A percentile compares a stretch with the other conserved stretches of the same genome.
Conservation (phyloP, 2,797 vertebrate species). For the Enteromius mattozi region DNA sequence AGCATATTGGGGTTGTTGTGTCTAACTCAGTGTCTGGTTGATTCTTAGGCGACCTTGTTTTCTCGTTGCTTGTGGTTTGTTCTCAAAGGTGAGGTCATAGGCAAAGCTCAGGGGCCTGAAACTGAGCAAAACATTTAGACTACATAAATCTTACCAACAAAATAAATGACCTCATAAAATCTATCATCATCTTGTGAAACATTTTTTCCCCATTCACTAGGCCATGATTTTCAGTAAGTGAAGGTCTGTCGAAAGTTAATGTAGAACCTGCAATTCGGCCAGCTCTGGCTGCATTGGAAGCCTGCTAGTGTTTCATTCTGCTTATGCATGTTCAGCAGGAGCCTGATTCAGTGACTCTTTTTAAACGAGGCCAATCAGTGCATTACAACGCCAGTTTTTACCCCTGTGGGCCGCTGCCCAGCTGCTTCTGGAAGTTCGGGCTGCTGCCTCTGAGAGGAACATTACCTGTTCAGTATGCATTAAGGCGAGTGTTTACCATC, state of each 20-base stretch:
- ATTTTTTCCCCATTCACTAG: slow-evolving; percentile 8
- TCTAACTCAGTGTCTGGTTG: slow-evolving; percentile 65
- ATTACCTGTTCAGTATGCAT: slow-evolving; percentile 54
- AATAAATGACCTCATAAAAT: slow-evolving; percentile 80
- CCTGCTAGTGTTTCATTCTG: slow-evolving; percentile 29
- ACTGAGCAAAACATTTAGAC: slow-evolving; percentile 69
- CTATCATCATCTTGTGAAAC: slow-evolving; percentile 65
- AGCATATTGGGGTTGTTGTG: slow-evolving; percentile 67
- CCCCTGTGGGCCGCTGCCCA: slow-evolving; percentile 9
- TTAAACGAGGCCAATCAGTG: slow-evolving; percentile 36
- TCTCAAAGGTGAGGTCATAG: slow-evolving; percentile 80
- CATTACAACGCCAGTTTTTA: background rate
- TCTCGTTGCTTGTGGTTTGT: slow-evolving; percentile 71
- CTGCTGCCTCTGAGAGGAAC: slow-evolving; percentile 12
- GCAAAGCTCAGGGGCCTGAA: slow-evolving; percentile 73
- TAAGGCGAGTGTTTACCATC: slow-evolving; percentile 56
- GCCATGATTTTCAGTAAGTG: slow-evolving; percentile 25
- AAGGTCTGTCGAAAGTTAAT: slow-evolving; percentile 22
- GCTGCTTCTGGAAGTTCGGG: slow-evolving; percentile 32
- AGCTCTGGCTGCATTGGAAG: slow-evolving; percentile 13
- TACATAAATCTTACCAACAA: slow-evolving; percentile 70
- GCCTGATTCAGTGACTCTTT: slow-evolving; percentile 27
- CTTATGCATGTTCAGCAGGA: slow-evolving; percentile 18
- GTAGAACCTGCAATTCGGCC: slow-evolving; percentile 13
- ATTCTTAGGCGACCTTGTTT: slow-evolving; percentile 76